Evolutionary conservation across 1,140 invertebrate genomes (phyloP).

Genomic region (Megathymus violae): DNA sequence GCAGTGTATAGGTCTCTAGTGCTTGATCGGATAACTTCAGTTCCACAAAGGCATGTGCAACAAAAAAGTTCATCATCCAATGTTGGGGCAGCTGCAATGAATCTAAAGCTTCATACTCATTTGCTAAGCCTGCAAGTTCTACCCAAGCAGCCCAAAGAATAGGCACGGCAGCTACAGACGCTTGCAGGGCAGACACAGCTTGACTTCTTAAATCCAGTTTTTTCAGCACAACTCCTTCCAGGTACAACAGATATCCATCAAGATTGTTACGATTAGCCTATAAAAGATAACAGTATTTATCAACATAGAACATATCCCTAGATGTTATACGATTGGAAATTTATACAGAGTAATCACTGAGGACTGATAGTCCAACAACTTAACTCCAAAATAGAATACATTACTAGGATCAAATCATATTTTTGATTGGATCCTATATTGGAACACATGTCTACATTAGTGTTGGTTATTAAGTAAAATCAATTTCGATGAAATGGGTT

Average conservation of each 20-base stretch:
- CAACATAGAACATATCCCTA: too few species aligned
- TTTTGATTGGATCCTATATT: too few species aligned
- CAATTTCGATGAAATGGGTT: too few species aligned
- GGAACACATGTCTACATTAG: too few species aligned
- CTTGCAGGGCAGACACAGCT: conserved; percentile 89
- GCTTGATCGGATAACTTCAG: conserved; percentile 96
- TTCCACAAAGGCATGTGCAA: conserved; percentile 95
- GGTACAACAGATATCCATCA: conserved; percentile 95
- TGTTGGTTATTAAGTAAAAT: too few species aligned
- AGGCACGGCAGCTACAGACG: conserved; percentile 90
- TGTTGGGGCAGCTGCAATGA: conserved; percentile 91
- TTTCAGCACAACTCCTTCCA: conserved; percentile 96
- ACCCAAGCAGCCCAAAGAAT: conserved; percentile 97
- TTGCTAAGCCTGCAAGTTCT: conserved; percentile 94
- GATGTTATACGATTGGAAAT: too few species aligned
- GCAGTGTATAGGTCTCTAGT: conserved; percentile 90
- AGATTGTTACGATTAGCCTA: conserved; percentile 86
- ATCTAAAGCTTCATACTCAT: conserved; percentile 89
- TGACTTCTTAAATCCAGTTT: conserved; percentile 90
- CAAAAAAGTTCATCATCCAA: conserved; percentile 98
- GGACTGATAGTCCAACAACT: too few species aligned
- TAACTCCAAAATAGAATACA: too few species aligned
- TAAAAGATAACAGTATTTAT: too few species aligned
- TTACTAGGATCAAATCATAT: too few species aligned
- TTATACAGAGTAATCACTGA: too few species aligned